Conservation (phyloP, 1,140 invertebrate genomes). For the Euschistus heros region DNA sequence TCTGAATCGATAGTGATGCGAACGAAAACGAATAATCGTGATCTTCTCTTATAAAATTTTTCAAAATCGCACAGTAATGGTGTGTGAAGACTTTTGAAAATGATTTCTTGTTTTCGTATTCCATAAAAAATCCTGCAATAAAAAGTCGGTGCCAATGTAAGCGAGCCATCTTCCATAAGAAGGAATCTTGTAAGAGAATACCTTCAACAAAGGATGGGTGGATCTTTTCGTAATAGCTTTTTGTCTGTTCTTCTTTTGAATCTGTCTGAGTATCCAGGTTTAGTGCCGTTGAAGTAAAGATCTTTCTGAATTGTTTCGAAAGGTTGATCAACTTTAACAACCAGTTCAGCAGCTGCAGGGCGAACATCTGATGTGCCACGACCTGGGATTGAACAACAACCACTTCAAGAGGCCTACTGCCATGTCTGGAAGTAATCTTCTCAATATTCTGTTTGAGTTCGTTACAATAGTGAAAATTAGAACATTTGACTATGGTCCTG, state of each 20-base stretch:
- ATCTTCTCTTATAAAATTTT: constrained; percentile 92
- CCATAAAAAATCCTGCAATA: constrained; percentile 82
- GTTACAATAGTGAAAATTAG: constrained; percentile 58
- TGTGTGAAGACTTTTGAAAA: constrained; percentile 75
- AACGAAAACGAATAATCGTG: constrained; percentile 94
- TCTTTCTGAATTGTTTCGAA: constrained; percentile 60
- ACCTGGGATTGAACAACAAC: constrained; percentile 77
- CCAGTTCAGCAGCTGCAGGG: constrained; percentile 78
- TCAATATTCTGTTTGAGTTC: constrained; percentile 70
- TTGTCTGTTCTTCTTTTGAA: not conserved
- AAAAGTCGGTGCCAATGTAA: constrained; percentile 85
- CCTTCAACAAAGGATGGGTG: constrained; percentile 47
- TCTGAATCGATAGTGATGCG: constrained; percentile 84
- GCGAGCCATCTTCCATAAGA: constrained; percentile 84
- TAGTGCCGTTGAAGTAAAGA: constrained; percentile 58
- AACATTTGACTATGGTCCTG: constrained; percentile 75
- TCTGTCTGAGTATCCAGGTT: constrained; percentile 33
- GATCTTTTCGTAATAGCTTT: constrained; percentile 27
- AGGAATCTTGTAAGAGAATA: constrained; percentile 70
- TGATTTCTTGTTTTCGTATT: constrained; percentile 81
- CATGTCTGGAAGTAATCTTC: constrained; percentile 64
- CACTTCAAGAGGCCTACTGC: constrained; percentile 66
- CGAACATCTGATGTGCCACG: constrained; percentile 89
- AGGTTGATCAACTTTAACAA: constrained; percentile 70
- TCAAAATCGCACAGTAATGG: constrained; percentile 74